These are phyloP conservation scores for Leptoclinus maculatus DNA, from an alignment of 2,797 vertebrate genomes.

Conservation along the genomic window DNA sequence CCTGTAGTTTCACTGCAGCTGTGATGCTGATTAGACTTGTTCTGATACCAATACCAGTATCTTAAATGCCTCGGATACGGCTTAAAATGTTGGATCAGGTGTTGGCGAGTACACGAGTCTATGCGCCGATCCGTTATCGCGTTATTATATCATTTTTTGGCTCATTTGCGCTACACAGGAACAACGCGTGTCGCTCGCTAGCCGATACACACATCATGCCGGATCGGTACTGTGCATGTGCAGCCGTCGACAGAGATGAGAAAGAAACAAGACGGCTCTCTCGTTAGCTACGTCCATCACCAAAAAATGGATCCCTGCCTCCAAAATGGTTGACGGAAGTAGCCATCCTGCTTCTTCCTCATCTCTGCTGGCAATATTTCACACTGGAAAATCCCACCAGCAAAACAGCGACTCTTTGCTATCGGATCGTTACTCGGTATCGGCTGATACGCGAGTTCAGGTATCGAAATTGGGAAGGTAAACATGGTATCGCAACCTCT, in stretches of 20 bases:
- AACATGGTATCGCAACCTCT: not conserved
- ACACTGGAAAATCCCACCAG: not conserved
- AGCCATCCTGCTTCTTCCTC: not conserved
- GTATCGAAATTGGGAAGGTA: not conserved
- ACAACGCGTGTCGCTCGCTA: not conserved
- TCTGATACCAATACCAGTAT: not conserved
- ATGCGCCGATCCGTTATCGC: not conserved
- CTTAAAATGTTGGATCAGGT: not conserved
- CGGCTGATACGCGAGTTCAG: not conserved
- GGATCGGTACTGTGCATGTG: not conserved
- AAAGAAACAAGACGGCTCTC: not conserved
- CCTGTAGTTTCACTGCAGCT: conserved; percentile 6
- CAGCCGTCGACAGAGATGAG: not conserved
- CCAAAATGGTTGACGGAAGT: not conserved
- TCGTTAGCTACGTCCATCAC: not conserved
- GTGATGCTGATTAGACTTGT: conserved; percentile 10
- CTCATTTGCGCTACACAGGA: not conserved
- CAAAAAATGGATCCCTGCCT: not conserved
- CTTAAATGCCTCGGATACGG: not conserved
- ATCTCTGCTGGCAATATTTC: not conserved
- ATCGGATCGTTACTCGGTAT: not conserved
- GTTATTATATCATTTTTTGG: not conserved
- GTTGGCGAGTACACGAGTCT: not conserved
- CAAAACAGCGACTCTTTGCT: not conserved
- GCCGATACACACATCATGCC: not conserved